Base-by-base conservation (phyloP, 2,888 invertebrate genomes). In the Pogonocherus hispidulus region DNA sequence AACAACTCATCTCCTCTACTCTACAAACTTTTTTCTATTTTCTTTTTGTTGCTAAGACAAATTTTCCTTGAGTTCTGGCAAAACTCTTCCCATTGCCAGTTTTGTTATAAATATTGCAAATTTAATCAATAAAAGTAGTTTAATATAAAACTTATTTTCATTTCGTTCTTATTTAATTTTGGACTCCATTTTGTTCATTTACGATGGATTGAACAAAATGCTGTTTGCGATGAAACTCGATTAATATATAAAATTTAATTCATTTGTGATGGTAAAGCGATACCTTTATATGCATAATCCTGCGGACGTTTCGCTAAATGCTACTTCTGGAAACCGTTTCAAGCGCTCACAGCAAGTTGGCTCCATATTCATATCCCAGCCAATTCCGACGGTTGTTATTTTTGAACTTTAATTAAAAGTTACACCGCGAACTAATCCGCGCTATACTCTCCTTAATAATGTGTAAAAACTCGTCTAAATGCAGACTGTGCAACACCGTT, bases 371-470 rank as follows among this genome's bases (percentile, higher is more conserved):
- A 76, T 78, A 77, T 76, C 75, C 69, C 67, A 71, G 78, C 79
- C 78, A 81, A 81, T 81, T 81, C 78, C 71, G 64, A 65, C 75
- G 76, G 77, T 78, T 77, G 80, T 81, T 80, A 80, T 82, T 82
- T 82, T 82, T 80, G 79, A 81, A 78, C 76, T 83, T 81, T 83
- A 83, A 83, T 83, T 83, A 83, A 83, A 83, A 82, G 81, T 80
- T 80, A 80, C 79, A 79, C 78, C 79, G 75, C 76, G 73, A 79
- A 80, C 79, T 80, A 81, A 82, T 80, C 80, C 79, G 63, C 76
- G 78, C 73, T 77, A 78, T 77, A 63, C 72, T 73, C 73, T 74
- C 72, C 74, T 78, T 77, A 76, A 74, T 77, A 76, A 66, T 70
- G 72, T 71, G 73, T 74, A 78, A 78, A 77, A 79, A 78, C 77